These are phyloP conservation scores for Montipora foliosa DNA, from an alignment of 64 coral and sea anemone species.

Conservation along the genomic window DNA sequence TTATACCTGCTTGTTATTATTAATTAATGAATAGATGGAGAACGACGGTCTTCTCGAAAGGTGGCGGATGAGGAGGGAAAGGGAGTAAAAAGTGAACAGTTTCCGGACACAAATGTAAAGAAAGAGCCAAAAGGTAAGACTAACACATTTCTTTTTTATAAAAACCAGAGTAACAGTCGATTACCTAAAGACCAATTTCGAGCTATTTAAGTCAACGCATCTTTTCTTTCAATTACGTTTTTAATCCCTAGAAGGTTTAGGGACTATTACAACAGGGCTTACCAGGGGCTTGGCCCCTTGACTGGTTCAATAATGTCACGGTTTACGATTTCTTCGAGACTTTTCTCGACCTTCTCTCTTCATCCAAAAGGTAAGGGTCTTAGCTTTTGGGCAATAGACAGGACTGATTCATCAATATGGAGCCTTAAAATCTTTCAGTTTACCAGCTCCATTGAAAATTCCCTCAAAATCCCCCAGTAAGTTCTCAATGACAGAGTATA, in stretches of 20 bases:
- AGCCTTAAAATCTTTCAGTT: background rate
- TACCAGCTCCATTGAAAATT: background rate
- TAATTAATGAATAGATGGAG: background rate
- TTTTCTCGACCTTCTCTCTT: background rate
- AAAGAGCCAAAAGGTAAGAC: background rate
- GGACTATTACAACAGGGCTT: constrained; percentile 5
- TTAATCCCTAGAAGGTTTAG: background rate
- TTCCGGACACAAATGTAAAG: background rate
- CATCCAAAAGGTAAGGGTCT: background rate
- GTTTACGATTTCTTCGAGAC: background rate
- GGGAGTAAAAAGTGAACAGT: background rate
- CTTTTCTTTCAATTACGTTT: too few relatives aligned
- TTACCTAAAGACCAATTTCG: too few relatives aligned
- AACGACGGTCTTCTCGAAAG: background rate
- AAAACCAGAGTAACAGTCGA: too few relatives aligned
- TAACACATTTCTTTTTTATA: too few relatives aligned
- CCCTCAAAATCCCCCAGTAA: background rate
- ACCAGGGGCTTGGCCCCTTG: background rate
- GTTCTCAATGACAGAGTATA: background rate
- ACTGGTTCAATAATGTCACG: constrained; percentile 45
- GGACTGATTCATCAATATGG: background rate
- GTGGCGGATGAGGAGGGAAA: background rate
- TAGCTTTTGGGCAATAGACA: background rate
- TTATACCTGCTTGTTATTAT: background rate
- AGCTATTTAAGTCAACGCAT: too few relatives aligned